Evolutionary conservation across 2,888 invertebrate genomes (phyloP), one percentile per base, ranked within the genome.

Genomic region (Odontothrips loti): DNA sequence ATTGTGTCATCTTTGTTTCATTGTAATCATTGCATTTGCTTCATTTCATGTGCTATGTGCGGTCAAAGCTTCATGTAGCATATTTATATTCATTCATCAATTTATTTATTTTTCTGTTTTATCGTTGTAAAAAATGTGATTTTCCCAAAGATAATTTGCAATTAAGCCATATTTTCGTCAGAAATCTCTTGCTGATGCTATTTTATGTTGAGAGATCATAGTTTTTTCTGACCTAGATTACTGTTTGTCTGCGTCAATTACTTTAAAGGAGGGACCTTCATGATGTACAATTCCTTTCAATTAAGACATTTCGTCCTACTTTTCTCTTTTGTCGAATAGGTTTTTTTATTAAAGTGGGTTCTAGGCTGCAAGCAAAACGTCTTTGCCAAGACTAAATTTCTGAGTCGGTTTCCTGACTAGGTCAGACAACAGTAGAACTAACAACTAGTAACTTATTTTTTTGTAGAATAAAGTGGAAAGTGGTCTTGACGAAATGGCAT

Each of bases 41-140:
- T 58, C 10, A n/a, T n/a, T 58, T n/a, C n/a, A 17, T 58, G 20
- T 58, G 34, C 34, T 43, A 43, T 43, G 34, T 43, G 6, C 34
- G 34, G 34, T 43, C 34, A 2, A 43, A 58, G 58, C 58, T 58
- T 58, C 58, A 15, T 58, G 0, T 58, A 43, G 34, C 58, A 58
- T 58, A 58, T 15, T 58, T 58, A 43, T 43, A 75, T 12, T 75
- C 68, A 12, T 75, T 12, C 12, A 23, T 75, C 27, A 75, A 75
- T 75, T 75, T 75, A 75, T 75, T 75, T 23, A 20, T 58, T 58
- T 23, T 75, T 75, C 23, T 75, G 68, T 75, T 75, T 75, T 58
- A 8, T 68, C 20, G 23, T 75, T 23, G 23, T 23, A 23, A 27
- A 51, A 27, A 11, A 75, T 75, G 68, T 75, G 68, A 75, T 75